Percentiles rank a stretch among this genome's conserved stretches.
Evolutionary conservation across 2,888 invertebrate species (phyloP).

Genomic region (Mythimna vitellina): DNA sequence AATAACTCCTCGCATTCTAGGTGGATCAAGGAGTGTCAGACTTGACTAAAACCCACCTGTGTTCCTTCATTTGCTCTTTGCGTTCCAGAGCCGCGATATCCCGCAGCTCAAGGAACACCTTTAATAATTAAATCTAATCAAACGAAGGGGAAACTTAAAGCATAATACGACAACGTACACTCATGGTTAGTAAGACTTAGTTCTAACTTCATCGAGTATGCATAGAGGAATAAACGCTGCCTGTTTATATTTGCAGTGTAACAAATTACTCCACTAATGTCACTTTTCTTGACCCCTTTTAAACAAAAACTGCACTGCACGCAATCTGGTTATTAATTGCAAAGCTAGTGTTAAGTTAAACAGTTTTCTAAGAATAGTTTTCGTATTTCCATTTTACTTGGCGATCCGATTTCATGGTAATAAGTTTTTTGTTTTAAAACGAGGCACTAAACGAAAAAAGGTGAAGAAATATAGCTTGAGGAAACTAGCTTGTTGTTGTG

Average conservation of each 20-base stretch:
- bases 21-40: no score
- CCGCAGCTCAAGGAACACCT: background rate
- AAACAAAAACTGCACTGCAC: conserved; percentile 57
- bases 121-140: conserved; percentile 20
- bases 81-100: no score
- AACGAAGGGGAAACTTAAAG: conserved; percentile 13
- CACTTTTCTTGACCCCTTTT: conserved; percentile 61
- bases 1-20: no score
- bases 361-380: conserved; percentile 58
- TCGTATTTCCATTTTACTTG: conserved; percentile 32
- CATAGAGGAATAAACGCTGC: conserved; percentile 44
- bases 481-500: background rate
- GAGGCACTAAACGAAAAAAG: background rate
- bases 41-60: no score
- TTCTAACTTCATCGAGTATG: conserved; percentile 34
- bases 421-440: conserved; percentile 24
- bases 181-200: conserved; percentile 8
- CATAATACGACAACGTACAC: conserved; percentile 13
- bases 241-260: conserved; percentile 55
- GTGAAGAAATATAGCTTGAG: no score
- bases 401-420: conserved; percentile 24
- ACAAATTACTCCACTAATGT: conserved; percentile 66
- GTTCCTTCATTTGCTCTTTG: no score
- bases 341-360: conserved; percentile 52
- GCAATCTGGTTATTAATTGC: conserved; percentile 63